Base-by-base conservation (phyloP, 1,140 invertebrate species). In the Platorchestia sp. region DNA sequence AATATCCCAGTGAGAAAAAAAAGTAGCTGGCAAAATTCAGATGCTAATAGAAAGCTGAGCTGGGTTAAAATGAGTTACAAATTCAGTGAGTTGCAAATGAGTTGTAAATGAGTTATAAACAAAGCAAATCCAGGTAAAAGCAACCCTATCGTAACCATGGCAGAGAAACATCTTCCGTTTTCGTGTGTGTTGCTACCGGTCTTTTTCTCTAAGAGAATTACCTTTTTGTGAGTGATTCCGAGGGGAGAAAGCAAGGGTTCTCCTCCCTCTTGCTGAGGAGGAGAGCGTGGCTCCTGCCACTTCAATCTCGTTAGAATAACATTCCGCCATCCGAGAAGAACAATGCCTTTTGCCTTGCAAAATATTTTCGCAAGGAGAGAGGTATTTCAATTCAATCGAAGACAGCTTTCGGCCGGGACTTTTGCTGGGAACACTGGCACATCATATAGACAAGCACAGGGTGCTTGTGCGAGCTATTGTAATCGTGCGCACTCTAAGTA, bases 221-320 rank as follows among this genome's bases (percentile, higher is more conserved):
- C n/a, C 36, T 89, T 41, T 41, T 43, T 89, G 7, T 41, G 42
- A 89, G 87, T 22, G n/a, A 89, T 19, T 44, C 43, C 10, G 87
- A 89, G 87, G 87, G 87, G 87, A 89, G 87, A 41, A 44, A 44
- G 87, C 41, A 42, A 89, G 87, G 41, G 87, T 44, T 44, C n/a
- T 89, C 87, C 43, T 44, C 87, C 87, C 87, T 89, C 87, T 75
- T 75, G 10, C 59, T 75, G 87, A 89, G 87, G 27, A 89, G 87
- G 27, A 43, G 14, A 51, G 6, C n/a, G n/a, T n/a, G 10, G 14
- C 27, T 14, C 59, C 59, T 75, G 59, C 59, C 59, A 75, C 59
- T 75, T 75, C 87, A 41, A 89, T 89, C 87, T 89, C 43, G 87
- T 89, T 89, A 89, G 41, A 89, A 89, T 89, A 89, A 89, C 87